phyloP scores from a whole-genome alignment of 2,888 invertebrate species.

The Augiades crinisus region DNA sequence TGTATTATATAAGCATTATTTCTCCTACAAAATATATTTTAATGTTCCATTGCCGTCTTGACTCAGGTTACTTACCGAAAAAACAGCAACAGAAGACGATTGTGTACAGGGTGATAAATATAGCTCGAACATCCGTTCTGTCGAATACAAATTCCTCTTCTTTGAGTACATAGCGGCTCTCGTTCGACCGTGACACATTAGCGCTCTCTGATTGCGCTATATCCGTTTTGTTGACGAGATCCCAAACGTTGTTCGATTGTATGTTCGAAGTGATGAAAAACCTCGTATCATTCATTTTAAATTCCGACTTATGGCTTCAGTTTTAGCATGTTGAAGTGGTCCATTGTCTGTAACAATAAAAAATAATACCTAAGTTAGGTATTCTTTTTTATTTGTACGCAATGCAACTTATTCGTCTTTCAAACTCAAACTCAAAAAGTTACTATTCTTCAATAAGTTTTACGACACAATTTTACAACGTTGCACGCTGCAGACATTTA shows the following conservation, averaged over 20 bases:
- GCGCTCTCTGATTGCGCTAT: constrained; percentile 18
- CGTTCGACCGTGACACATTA: constrained; percentile 50
- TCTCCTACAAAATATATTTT: background rate
- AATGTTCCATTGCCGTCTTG: background rate
- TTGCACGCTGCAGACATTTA: constrained; percentile 1
- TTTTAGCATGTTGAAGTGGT: constrained; percentile 27
- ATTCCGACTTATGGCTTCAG: constrained; percentile 35
- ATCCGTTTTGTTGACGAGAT: constrained; percentile 46
- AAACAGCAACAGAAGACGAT: constrained; percentile 91
- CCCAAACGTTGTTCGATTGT: constrained; percentile 44
- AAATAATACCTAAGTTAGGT: no score
- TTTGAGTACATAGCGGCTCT: constrained; percentile 46
- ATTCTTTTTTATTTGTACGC: no score
- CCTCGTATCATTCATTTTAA: constrained; percentile 54
- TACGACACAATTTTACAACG: background rate
- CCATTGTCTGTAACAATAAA: constrained; percentile 60
- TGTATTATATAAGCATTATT: no score
- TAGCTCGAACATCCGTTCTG: constrained; percentile 85
- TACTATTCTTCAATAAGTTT: no score
- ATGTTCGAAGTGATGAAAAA: constrained; percentile 49
- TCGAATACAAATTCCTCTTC: constrained; percentile 88
- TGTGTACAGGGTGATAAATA: constrained; percentile 88
- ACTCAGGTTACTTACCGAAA: constrained; percentile 84
- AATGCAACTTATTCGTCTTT: background rate
- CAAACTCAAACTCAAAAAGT: background rate